These are phyloP conservation scores for Pristionchus japonicus DNA, from an alignment of 2,888 invertebrate genomes.

Conservation along the genomic window DNA sequence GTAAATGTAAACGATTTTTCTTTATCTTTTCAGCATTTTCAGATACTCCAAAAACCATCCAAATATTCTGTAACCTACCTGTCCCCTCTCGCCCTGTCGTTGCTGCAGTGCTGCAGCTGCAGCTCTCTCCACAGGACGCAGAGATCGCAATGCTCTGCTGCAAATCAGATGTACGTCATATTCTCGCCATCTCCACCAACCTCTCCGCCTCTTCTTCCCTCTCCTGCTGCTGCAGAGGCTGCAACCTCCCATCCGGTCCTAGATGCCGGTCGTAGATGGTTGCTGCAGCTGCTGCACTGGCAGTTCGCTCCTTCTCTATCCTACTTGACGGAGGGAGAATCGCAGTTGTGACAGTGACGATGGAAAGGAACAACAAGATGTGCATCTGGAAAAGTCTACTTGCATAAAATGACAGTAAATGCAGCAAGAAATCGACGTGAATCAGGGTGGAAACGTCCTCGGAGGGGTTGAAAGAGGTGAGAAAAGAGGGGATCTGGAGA, in stretches of 20 bases:
- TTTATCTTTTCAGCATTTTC: no score
- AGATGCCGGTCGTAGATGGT: constrained; percentile 8
- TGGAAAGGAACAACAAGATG: background rate
- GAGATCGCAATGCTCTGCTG: background rate
- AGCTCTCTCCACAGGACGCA: background rate
- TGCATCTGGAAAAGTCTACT: background rate
- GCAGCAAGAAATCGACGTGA: background rate
- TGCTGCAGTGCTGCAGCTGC: background rate
- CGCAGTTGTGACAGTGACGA: background rate
- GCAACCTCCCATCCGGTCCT: background rate
- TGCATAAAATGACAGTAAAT: background rate
- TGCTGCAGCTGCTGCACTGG: background rate
- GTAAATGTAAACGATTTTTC: no score
- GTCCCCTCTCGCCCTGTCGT: background rate
- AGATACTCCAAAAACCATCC: no score
- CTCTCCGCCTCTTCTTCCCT: background rate
- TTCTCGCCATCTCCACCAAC: background rate
- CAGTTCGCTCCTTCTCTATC: constrained; percentile 23
- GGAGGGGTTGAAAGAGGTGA: background rate
- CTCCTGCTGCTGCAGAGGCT: background rate
- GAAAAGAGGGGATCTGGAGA: background rate
- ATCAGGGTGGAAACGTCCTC: background rate
- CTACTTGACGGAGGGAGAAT: constrained; percentile 23
- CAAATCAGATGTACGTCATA: no score
- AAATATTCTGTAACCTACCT: background rate